phyloP scores from a whole-genome alignment of 1,140 invertebrate species.

The Drosophila simulans region DNA sequence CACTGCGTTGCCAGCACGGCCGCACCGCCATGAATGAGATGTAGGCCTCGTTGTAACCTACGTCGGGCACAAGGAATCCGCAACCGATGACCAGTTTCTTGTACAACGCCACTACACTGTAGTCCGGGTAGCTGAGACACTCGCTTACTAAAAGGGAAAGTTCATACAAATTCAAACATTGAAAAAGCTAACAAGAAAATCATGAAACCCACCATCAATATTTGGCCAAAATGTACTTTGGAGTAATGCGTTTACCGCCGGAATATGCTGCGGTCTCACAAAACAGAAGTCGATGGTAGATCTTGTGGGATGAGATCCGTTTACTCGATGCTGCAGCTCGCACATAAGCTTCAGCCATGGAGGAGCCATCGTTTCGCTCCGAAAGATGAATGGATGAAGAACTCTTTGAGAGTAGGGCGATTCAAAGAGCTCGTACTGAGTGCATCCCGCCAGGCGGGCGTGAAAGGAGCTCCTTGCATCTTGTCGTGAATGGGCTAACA shows the following conservation, averaged over 20 bases:
- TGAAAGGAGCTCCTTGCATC: constrained; percentile 61
- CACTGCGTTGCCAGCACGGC: constrained; percentile 92
- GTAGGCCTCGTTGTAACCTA: constrained; percentile 92
- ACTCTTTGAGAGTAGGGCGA: constrained; percentile 77
- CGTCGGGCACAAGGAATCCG: constrained; percentile 95
- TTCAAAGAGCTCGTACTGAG: constrained; percentile 76
- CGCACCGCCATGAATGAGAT: constrained; percentile 95
- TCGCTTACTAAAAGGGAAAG: constrained; percentile 90
- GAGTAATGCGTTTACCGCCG: constrained; percentile 93
- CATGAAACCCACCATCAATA: constrained; percentile 90
- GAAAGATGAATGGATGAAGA: constrained; percentile 81
- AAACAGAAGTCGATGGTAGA: constrained; percentile 93
- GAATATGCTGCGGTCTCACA: constrained; percentile 93
- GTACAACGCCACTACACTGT: constrained; percentile 94
- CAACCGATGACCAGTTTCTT: constrained; percentile 94
- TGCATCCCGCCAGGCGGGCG: constrained; percentile 60
- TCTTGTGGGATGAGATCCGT: constrained; percentile 75
- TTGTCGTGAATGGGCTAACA: constrained; percentile 53
- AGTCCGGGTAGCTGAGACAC: constrained; percentile 95
- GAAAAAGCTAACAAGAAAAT: too few species aligned
- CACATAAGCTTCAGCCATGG: constrained; percentile 82
- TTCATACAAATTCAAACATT: not conserved
- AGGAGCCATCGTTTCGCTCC: constrained; percentile 63
- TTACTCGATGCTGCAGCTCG: constrained; percentile 70
- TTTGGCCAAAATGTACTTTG: constrained; percentile 95